phyloP scores from a whole-genome alignment of 2,888 invertebrate species.

The Conomelus anceps region DNA sequence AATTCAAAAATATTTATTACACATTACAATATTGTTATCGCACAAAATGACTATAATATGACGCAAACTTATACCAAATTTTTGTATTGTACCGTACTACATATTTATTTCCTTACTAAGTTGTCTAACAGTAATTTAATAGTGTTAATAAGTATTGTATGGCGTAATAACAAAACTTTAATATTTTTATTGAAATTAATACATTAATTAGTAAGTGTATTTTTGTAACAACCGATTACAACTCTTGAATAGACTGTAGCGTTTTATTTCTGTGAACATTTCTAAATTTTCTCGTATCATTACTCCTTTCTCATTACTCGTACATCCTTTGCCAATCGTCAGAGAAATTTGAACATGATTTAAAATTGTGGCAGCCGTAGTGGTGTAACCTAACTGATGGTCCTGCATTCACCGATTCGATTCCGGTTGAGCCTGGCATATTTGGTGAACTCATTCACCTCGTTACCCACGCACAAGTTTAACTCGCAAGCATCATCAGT shows the following conservation, averaged over 20 bases:
- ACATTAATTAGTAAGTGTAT: background rate
- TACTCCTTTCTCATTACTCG: too few relatives aligned
- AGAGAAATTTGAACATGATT: too few relatives aligned
- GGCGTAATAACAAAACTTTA: background rate
- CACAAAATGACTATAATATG: too few relatives aligned
- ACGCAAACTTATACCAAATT: background rate
- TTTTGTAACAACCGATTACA: background rate
- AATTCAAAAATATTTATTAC: background rate
- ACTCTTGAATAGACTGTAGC: background rate
- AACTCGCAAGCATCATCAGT: too few relatives aligned
- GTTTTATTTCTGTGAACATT: background rate
- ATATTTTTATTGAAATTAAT: background rate
- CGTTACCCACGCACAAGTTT: too few relatives aligned
- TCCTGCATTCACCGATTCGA: too few relatives aligned
- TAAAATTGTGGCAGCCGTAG: too few relatives aligned
- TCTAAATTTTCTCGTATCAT: too few relatives aligned
- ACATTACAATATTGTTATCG: background rate
- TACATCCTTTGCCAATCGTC: too few relatives aligned
- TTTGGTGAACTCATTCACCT: too few relatives aligned
- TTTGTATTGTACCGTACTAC: background rate
- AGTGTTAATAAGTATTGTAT: background rate
- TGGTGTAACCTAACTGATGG: too few relatives aligned
- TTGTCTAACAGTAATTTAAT: background rate
- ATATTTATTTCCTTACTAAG: background rate
- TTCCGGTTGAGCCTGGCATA: too few relatives aligned